Base-by-base conservation (phyloP, 2,888 invertebrate species). In the Galerucella nymphaeae region DNA sequence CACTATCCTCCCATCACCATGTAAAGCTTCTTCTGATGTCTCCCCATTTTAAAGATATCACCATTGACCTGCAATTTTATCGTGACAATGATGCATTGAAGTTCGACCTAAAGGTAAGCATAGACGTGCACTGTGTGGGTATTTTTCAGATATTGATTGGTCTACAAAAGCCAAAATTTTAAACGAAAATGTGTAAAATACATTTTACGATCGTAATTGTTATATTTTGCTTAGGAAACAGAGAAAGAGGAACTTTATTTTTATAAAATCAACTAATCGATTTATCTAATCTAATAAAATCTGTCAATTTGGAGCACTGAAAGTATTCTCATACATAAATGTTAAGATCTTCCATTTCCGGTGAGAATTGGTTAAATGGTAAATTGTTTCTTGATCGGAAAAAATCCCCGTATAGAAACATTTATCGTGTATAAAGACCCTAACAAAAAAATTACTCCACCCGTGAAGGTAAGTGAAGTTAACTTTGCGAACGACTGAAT, bases 11-110 rank as follows among this genome's bases (percentile, higher is more conserved):
- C 18, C 91, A 91, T 78, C 90, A 90, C 65, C 84, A 94, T 70
- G 73, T 84, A 1, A 95, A 95, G 82, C 84, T 94, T 10, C 85
- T 92, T 6, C 87, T 94, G 0, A 92, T 91, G 79, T 94, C 94
- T 76, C 92, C 91, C 1, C 92, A 92, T 72, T 94, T 95, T 82
- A 88, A 91, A 74, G 91, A 93, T 74, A 90, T 94, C 23, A 88
- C 91, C 0, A 82, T 92, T 1, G 91, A 92, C 77, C 66, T 83
- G 64, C 88, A 91, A 73, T 90, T 93, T 80, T 91, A 92, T 9
- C 90, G 92, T 76, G 92, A 93, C 80, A 91, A 92, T 78, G 86
- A 90, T 38, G 89, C 93, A 82, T 87, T 93, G 42, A 92, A 91
- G 62, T 88, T 93, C 66, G 91, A 92, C 81, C 84, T 93, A 30